Evolutionary conservation across 1,140 invertebrate genomes (phyloP), one percentile per base, ranked within the genome.

Genomic region (Tetramorium parvispinum): DNA sequence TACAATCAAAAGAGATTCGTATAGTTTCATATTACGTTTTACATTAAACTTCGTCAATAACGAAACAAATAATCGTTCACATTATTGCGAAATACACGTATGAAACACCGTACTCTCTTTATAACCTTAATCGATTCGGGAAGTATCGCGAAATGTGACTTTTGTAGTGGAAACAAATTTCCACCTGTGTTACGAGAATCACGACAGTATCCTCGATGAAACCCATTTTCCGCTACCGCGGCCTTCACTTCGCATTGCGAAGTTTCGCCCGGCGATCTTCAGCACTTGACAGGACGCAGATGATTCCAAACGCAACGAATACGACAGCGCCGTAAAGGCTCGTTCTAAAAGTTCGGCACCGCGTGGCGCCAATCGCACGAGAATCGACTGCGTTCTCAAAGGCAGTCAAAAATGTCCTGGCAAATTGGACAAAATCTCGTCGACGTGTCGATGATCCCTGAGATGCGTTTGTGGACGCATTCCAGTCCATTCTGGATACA

Each of bases 141-240:
- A 61, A 83, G 10, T 89, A 88, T 88, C 55, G 76, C 53, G 57
- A 78, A 24, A 55, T 88, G 43, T 79, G 70, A 75, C 43, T 68
- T 70, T 83, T 77, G 16, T 46, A 86, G 73, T 81, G 81, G 77
- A 87, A 86, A 82, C 85, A 21, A 86, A 77, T 71, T 90, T 93
- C 95, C 94, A 97, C 97, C 96, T 97, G 97, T 83, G 97, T 97
- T 59, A 96, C 93, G 86, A 97, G 96, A 90, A 97, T 96, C 89
- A 97, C 96, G 66, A 96, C 95, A 85, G 96, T 97, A 94, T 97
- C 97, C 91, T 96, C 96, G 49, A 97, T 92, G 91, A 97, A 96
- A 85, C 95, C 96, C 97, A 97, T 97, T 87, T 94, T 95, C 92
- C 81, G 71, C 32, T 85, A 53, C 68, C 63, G 8, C 78, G 51